Conservation (phyloP, 2,113 vertebrate species). For the Siniperca knerii region DNA sequence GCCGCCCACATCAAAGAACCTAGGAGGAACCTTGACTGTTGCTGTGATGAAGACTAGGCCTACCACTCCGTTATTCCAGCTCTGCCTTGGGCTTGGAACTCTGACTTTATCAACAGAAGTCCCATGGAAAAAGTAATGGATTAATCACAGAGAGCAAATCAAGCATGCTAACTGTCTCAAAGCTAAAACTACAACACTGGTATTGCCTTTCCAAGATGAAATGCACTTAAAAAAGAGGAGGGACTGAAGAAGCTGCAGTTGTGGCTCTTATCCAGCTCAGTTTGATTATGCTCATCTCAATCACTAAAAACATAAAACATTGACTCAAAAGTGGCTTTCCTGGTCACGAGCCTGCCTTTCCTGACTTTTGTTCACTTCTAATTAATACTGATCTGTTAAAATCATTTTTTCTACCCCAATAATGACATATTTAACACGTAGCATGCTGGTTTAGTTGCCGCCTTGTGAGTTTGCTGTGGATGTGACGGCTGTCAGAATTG, state of each 20-base stretch:
- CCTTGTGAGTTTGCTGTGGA: conserved; percentile 23
- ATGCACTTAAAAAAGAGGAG: conserved; percentile 38
- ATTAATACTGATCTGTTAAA: not conserved
- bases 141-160: conserved; percentile 26
- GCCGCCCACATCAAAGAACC: conserved; percentile 74
- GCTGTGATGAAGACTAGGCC: conserved; percentile 55
- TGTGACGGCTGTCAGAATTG: conserved; percentile 51
- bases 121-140: conserved; percentile 19
- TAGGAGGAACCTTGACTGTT: conserved; percentile 65
- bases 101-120: conserved; percentile 29
- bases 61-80: conserved; percentile 33
- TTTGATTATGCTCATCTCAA: conserved; percentile 22
- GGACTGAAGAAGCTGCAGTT: conserved; percentile 11
- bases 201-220: conserved; percentile 22
- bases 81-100: conserved; percentile 29
- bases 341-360: conserved; percentile 5
- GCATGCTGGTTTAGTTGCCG: not conserved
- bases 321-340: not conserved
- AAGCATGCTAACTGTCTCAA: conserved; percentile 7
- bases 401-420: not conserved
- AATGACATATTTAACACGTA: conserved; percentile 10
- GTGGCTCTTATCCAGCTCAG: not conserved
- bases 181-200: conserved; percentile 14
- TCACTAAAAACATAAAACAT: conserved; percentile 1
- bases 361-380: not conserved